Percentiles rank a stretch among this genome's conserved stretches.
Evolutionary conservation across 2,113 vertebrate species (phyloP).

Genomic region (Cheirogaleus medius): DNA sequence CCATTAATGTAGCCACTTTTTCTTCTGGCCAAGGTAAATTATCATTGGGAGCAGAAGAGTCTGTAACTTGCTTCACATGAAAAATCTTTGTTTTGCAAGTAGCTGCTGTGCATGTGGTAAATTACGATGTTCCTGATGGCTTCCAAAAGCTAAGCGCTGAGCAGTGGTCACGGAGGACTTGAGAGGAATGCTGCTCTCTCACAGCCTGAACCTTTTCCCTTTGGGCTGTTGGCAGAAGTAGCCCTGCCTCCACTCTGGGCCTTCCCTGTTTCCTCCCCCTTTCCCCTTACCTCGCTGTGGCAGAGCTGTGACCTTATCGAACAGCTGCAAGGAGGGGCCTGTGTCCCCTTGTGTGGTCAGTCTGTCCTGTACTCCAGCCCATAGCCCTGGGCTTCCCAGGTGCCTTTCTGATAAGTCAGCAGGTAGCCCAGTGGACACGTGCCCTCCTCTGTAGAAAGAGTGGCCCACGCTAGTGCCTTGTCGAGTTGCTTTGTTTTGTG

Average conservation of each 20-base stretch:
- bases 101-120: background rate
- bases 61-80: background rate
- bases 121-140: background rate
- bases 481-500: conserved; percentile 1
- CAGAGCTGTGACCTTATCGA: background rate
- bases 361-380: background rate
- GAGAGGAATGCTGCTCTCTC: background rate
- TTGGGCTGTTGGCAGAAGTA: background rate
- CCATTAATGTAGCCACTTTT: background rate
- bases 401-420: background rate
- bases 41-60: background rate
- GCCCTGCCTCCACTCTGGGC: background rate
- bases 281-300: background rate
- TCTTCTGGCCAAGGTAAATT: background rate
- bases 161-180: background rate
- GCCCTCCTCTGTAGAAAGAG: background rate
- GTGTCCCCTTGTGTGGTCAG: background rate
- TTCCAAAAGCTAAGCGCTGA: background rate
- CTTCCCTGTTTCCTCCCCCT: background rate
- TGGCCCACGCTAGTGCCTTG: background rate
- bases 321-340: background rate
- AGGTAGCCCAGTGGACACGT: background rate
- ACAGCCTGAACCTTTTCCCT: background rate
- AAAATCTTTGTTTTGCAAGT: background rate
- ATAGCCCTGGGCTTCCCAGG: background rate